Evolutionary conservation across 1,140 invertebrate species (phyloP), one percentile per base, ranked within the genome.

Genomic region (Neodiprion virginianus): DNA sequence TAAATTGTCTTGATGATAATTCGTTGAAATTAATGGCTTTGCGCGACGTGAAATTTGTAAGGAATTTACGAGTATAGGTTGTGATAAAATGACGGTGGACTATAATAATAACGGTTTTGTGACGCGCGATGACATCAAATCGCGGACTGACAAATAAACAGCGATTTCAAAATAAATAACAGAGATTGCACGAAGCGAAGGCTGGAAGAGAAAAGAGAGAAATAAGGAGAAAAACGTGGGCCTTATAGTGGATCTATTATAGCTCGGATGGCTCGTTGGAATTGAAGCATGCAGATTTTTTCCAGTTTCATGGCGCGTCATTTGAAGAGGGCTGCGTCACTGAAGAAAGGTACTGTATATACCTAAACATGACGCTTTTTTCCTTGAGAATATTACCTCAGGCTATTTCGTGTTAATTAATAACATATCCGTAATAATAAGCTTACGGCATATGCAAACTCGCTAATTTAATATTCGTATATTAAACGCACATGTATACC

Each of bases 251-350:
- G 1, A 65, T 14, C 7, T 65, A 65, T 14, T 14, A 21, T 69
- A 21, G 67, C 67, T 47, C 40, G 21, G 5, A 47, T 69, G 67
- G 11, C 23, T 40, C 40, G 67, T 17, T 69, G 23, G 17, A 7
- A 69, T 69, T 23, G 79, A 81, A 84, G 71, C 69, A 84, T 85
- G 84, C 84, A 85, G 79, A 77, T 85, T 66, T 74, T 85, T 77
- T 84, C 84, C 71, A 83, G 77, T 75, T 83, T 85, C 79, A 83
- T 85, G 81, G 81, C 81, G 71, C 79, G 82, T 61, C 84, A 85
- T 61, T 71, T 82, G 73, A 85, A 84, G 77, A 77, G 84, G 61
- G 83, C 78, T 67, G 53, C 84, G 72, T 85, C 84, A 76, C 78
- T 84, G 48, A 85, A 81, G 78, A 85, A 84, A 85, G 84, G 84